phyloP scores from a whole-genome alignment of 1,140 invertebrate genomes.

The Drosophila repleta region DNA sequence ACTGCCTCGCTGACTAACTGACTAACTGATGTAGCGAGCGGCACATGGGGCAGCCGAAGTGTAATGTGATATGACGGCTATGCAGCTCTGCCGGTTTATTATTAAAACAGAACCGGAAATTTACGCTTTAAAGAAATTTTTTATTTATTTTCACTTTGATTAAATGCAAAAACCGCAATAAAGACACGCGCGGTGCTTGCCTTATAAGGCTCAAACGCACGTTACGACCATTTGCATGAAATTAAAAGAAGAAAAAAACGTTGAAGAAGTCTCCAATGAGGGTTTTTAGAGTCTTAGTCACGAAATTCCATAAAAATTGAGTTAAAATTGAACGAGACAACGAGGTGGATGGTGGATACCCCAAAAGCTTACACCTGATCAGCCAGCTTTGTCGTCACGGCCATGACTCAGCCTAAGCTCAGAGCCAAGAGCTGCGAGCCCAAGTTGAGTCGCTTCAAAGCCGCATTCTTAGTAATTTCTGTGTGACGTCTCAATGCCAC shows the following conservation, averaged over 20 bases:
- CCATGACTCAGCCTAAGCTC: conserved; percentile 44
- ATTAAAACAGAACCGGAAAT: conserved; percentile 73
- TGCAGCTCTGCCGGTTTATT: conserved; percentile 54
- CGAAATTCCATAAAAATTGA: conserved; percentile 59
- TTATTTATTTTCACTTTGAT: conserved; percentile 79
- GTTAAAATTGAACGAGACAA: conserved; percentile 47
- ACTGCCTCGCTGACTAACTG: conserved; percentile 47
- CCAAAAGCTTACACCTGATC: neutral
- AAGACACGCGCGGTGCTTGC: conserved; percentile 69
- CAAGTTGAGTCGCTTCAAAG: conserved; percentile 5
- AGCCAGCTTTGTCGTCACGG: neutral
- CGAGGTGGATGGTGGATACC: conserved; percentile 23
- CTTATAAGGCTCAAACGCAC: conserved; percentile 60
- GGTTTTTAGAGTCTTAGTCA: conserved; percentile 67
- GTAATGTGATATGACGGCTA: conserved; percentile 57
- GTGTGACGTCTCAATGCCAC: conserved; percentile 57
- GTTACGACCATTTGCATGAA: conserved; percentile 68
- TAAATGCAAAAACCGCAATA: conserved; percentile 68
- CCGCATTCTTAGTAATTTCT: conserved; percentile 49
- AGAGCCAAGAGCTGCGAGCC: conserved; percentile 6
- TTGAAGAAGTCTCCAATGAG: conserved; percentile 20
- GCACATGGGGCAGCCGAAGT: neutral
- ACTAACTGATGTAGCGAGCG: conserved; percentile 4
- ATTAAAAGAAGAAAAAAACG: conserved; percentile 40
- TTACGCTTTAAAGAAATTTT: conserved; percentile 55